Evolutionary conservation across 2,113 vertebrate genomes (phyloP), one percentile per base, ranked within the genome.

Genomic region (Henicopernis longicauda): DNA sequence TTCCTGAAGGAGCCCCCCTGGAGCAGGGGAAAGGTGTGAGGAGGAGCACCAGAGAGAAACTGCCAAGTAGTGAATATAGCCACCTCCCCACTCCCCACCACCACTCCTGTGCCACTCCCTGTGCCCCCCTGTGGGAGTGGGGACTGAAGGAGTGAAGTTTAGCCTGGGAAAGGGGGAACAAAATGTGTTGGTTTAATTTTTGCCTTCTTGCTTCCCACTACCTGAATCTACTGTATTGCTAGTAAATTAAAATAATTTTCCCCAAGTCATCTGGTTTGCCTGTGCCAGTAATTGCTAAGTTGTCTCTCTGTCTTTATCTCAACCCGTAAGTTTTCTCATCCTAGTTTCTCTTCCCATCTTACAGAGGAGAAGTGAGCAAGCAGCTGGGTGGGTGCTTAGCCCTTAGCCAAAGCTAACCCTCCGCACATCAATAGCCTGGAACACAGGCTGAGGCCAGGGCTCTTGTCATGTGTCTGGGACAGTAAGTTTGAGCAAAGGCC

Each of bases 151-250:
- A 80, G 8, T 47, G 21, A 82, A 74, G 7, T 7, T 45, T 6
- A 85, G 31, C 5, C 7, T 69, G 21, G 1, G 1, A 45, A 85
- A 63, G 38, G 3, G 0, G 11, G 7, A 3, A 34, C 14, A 9
- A 22, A 91, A 73, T 36, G 7, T 1, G 0, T 45, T 29, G 18
- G 1, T 38, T 54, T 88, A 50, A 40, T 3, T 4, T 15, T 85
- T 50, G 3, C 45, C 14, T 42, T 57, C 36, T 52, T 42, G 7
- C 58, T 86, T 71, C 31, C 25, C 36, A 62, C 16, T 62, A 52
- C 2, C 9, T 29, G 9, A 66, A 58, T 20, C 20, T 67, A 49
- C 11, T 32, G 11, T 74, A 74, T 38, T 89, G 15, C 12, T 18
- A 86, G 3, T 58, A 71, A 49, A 47, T 9, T 38, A 57, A 79